Evolutionary conservation across 2,888 invertebrate species (phyloP).

Genomic region (Andrena flavipes): DNA sequence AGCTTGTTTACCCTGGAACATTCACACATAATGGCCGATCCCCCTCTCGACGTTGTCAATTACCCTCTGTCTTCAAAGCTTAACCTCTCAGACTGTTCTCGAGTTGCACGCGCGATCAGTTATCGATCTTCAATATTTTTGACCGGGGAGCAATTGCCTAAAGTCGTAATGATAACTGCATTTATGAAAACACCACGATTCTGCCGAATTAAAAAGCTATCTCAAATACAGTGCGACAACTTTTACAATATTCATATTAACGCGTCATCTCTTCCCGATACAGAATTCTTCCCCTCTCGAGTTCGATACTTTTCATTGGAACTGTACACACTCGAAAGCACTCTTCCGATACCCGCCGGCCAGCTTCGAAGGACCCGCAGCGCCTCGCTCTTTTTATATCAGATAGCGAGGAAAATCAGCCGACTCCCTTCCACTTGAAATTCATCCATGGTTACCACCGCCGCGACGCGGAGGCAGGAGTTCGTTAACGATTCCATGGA

Average conservation of each 20-base stretch:
- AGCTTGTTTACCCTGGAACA: slow-evolving; percentile 75
- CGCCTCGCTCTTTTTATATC: too few species aligned
- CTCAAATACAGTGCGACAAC: too few species aligned
- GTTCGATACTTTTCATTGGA: too few species aligned
- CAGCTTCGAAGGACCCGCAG: too few species aligned
- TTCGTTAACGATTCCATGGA: slow-evolving; percentile 17
- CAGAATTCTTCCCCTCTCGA: too few species aligned
- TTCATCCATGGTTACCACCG: background rate
- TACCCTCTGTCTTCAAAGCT: slow-evolving; percentile 66
- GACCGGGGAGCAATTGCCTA: background rate
- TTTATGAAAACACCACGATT: too few species aligned
- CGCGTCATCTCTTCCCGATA: too few species aligned
- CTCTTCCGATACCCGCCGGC: too few species aligned
- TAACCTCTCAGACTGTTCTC: slow-evolving; percentile 50
- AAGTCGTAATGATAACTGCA: background rate
- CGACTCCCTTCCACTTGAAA: background rate
- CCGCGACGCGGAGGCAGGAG: background rate
- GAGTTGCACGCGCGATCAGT: slow-evolving; percentile 38
- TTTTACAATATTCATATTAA: too few species aligned
- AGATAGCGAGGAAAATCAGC: background rate
- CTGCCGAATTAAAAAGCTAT: too few species aligned
- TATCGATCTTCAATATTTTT: slow-evolving; percentile 24
- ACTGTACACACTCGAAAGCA: too few species aligned
- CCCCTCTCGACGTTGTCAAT: slow-evolving; percentile 63
- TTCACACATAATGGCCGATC: slow-evolving; percentile 70